These are phyloP conservation scores for Wiebesia pumilae DNA, from an alignment of 1,140 invertebrate genomes.

Conservation along the genomic window DNA sequence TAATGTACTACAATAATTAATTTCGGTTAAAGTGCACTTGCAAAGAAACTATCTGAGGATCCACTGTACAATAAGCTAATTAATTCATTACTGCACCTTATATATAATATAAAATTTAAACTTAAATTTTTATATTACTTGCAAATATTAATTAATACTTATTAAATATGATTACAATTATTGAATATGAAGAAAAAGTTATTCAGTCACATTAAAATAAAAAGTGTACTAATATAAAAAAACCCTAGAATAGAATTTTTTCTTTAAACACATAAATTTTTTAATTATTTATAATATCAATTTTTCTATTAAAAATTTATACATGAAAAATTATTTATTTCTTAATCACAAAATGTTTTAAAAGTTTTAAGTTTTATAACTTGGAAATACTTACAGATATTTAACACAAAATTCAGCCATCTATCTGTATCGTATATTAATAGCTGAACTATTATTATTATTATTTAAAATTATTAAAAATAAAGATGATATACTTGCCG, in stretches of 20 bases:
- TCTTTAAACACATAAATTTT: not conserved
- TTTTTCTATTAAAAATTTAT: not conserved
- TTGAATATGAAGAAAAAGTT: too few species aligned
- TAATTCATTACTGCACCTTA: too few species aligned
- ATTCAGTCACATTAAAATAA: too few species aligned
- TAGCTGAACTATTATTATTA: not conserved
- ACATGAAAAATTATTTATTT: not conserved
- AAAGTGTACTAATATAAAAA: not conserved
- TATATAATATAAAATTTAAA: too few species aligned
- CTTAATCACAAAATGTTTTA: not conserved
- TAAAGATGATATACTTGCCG: too few species aligned
- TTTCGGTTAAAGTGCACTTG: not conserved
- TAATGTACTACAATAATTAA: not conserved
- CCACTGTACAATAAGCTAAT: too few species aligned
- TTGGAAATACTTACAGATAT: not conserved
- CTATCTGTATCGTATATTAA: not conserved
- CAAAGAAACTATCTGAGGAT: too few species aligned
- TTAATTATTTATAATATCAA: not conserved
- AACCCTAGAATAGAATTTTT: not conserved
- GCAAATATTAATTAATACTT: too few species aligned
- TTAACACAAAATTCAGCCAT: not conserved
- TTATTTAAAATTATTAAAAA: too few species aligned
- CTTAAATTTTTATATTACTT: too few species aligned
- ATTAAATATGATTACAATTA: too few species aligned
- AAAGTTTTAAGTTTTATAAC: not conserved